Base-by-base conservation (phyloP, 2,888 invertebrate species). In the Cosmia trapezina region DNA sequence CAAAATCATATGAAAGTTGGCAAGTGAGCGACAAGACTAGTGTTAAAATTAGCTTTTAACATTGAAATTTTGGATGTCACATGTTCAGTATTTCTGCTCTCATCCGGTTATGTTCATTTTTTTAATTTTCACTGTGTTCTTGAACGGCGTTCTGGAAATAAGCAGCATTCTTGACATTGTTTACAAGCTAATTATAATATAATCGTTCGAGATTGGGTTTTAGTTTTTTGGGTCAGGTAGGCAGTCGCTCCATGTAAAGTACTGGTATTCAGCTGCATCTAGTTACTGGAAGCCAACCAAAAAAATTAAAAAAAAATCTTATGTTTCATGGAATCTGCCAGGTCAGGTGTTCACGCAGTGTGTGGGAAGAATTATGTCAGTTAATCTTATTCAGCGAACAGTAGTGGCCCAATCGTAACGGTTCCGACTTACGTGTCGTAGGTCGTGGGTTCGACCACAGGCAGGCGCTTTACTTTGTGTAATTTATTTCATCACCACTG, bases 1-100 rank as follows among this genome's bases (percentile, higher is more conserved):
- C 94, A 94, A 94, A 95, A 91, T 91, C 89, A 89, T 91, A 93
- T 89, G 92, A 93, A 93, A 92, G 92, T 95, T 95, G 95, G 95
- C 95, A 95, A 94, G 91, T 91, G 90, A 92, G 87, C 91, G 91
- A 90, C 91, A 87, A 87, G 88, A 89, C 85, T 87, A 81, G 84
- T 77, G 89, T 87, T 93, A 93, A 92, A 93, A 92, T 92, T 94
- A 95, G 93, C 85, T 86, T 89, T 86, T 90, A 93, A 92, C 93
- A 93, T 93, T 93, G 92, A 91, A 91, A 89, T 86, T 88, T 88
- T 89, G 73, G 87, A 86, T 89, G 87, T 87, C 88, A 86, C 86
- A 83, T 76, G 72, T 81, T 83, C 83, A 73, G 76, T 72, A 76
- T 79, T 79, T 81, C 68, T 75, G 60, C 43, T 76, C 73, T 78